Evolutionary conservation across 2,888 invertebrate genomes (phyloP), one percentile per base, ranked within the genome.

Genomic region (Operophtera brumata): DNA sequence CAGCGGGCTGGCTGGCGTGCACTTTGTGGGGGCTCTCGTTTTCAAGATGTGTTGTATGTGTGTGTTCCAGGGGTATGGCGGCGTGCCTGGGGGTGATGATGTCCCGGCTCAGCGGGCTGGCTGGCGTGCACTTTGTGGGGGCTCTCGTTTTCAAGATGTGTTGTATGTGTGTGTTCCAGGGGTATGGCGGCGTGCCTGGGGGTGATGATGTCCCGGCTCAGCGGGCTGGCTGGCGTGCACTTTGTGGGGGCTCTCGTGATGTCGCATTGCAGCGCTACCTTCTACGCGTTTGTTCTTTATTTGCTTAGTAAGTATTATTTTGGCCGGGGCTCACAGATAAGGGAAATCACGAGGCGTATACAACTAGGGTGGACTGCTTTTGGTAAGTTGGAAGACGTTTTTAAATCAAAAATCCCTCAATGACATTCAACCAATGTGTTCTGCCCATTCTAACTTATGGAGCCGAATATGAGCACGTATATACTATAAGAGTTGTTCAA

Each of bases 111-210:
- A 72, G 77, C 13, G 70, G 73, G 1, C 53, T 79, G 7, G 57
- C 57, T 1, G 78, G 78, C 3, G 73, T 71, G 32, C 75, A 78
- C 56, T 54, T 81, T 2, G 65, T 82, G 0, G 79, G 81, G 0
- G 52, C 63, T 1, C 69, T 63, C 53, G 59, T 2, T 3, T 20
- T 20, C 20, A 3, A 20, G 20, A 20, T 20, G 4, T 20, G n/a
- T 20, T 20, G 20, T 20, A 2, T 20, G 20, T 20, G 2, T 20
- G 2, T 20, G 20, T 59, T 55, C 0, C 49, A 82, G 81, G 2
- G 78, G 79, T 8, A 82, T 80, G 81, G 75, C 71, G 1, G 62
- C 78, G 0, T 80, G 80, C 34, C 57, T 81, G 1, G 77, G 77
- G 0, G 75, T 77, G 49, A 76, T 82, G 73, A 66, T 78, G 35